Evolutionary conservation across 1,140 invertebrate genomes (phyloP), one percentile per base, ranked within the genome.

Genomic region (Metaphire vulgaris): DNA sequence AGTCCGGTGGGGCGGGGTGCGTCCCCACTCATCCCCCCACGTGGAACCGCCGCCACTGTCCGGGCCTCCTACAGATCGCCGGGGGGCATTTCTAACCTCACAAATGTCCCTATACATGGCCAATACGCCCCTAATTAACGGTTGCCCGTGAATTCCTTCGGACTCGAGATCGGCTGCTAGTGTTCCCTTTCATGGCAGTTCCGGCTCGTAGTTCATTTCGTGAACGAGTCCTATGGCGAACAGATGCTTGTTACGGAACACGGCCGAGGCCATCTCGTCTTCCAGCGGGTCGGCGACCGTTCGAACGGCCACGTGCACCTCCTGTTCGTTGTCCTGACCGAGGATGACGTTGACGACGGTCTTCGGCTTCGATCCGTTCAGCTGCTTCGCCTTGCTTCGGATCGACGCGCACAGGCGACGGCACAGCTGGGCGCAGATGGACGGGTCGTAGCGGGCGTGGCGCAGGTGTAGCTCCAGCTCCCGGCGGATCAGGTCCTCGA

Each of bases 291-390:
- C 72, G 12, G 33, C 29, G 31, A 34, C 6, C 33, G 72, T 41
- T 29, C 72, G 33, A 34, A 34, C 32, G 1, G 72, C 72, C 34
- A 73, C 1, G 21, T 73, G 72, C 2, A 73, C 32, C 14, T 41
- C 41, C 33, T 73, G 72, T n/a, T 73, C 41, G 15, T n/a, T 26
- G 41, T 73, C 72, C 28, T 73, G 72, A 41, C 72, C 72, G 34
- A 73, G 32, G 30, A 73, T 29, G n/a, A 73, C 72, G 72, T 73
- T 73, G 33, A 73, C 28, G 32, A 73, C 72, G 2, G 34, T 34
- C 26, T 73, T 73, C 26, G 26, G 72, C 12, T 32, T 64, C 72
- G 33, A 64, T 31, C 41, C 29, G 67, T 12, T 6, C 12, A 73
- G 32, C 28, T 73, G 31, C 41, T 73, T 28, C 1, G 72, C 33